Evolutionary conservation across 2,113 vertebrate species (phyloP), one percentile per base, ranked within the genome.

Genomic region (Archocentrus centrarchus): DNA sequence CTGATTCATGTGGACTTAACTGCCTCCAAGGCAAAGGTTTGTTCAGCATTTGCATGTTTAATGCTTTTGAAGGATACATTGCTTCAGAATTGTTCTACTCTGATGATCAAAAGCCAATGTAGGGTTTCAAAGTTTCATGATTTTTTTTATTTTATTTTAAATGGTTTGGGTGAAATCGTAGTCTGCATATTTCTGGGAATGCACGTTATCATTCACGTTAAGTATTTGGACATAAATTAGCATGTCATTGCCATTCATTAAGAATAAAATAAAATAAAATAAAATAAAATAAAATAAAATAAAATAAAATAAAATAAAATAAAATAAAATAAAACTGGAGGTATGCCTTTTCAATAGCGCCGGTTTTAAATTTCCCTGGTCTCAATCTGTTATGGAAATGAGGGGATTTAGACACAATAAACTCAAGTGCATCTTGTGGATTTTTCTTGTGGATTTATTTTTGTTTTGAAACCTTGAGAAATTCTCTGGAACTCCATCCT

Each of bases 351-450:
- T 73, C 14, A 60, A 20, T 61, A 73, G 44, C 60, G 2, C 64
- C 7, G 39, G 59, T 88, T 82, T 81, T 5, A 7, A 76, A 62
- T 84, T 90, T 75, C 70, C 83, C 80, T 85, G 44, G 44, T 80
- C 62, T 90, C 86, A 91, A 94, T 91, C 89, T 93, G 86, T 89
- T 92, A 92, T 93, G 93, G 88, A 89, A 93, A 93, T 94, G 63
- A 91, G 82, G 81, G 90, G 91, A 94, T 93, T 92, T 89, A 89
- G 85, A 89, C 84, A 86, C 84, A 88, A 91, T 92, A 84, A 86
- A 93, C 75, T 88, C 75, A 90, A 89, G 80, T 91, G 90, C 86
- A 90, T 90, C 37, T 82, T 90, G 85, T 87, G 86, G 83, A 80
- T 93, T 91, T 90, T 80, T 80, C 53, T 76, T 44, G 75, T 75